Conservation (phyloP, 2,888 invertebrate species). For the Melanotus villosus region DNA sequence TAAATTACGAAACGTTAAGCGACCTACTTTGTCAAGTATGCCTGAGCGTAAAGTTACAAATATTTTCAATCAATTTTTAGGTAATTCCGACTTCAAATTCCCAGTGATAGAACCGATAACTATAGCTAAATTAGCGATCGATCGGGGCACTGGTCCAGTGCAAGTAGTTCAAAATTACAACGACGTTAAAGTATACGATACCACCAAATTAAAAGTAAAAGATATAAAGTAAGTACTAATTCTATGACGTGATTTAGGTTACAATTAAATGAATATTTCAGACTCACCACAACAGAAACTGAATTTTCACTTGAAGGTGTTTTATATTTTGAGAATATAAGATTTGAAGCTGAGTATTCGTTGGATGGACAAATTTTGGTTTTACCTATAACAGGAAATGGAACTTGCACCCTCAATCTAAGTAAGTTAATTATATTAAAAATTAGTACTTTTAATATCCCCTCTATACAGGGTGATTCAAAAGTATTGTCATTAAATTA, state of each 20-base stretch:
- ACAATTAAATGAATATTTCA: not conserved
- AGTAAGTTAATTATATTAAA: too few relatives aligned
- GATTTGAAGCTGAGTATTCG: constrained; percentile 77
- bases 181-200: constrained; percentile 75
- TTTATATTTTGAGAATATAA: constrained; percentile 71
- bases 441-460: too few relatives aligned
- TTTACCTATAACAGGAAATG: constrained; percentile 76
- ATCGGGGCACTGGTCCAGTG: constrained; percentile 74
- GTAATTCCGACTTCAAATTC: constrained; percentile 63
- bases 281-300: not conserved
- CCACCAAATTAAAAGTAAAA: constrained; percentile 72
- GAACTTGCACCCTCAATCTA: constrained; percentile 76
- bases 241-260: too few relatives aligned
- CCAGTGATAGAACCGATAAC: constrained; percentile 70
- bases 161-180: constrained; percentile 77
- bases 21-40: too few relatives aligned
- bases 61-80: too few relatives aligned
- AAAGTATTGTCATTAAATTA: too few relatives aligned
- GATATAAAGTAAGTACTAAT: constrained; percentile 71
- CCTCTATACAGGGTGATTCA: too few relatives aligned
- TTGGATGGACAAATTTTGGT: constrained; percentile 77
- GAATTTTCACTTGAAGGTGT: constrained; percentile 65
- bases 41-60: too few relatives aligned
- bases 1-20: too few relatives aligned
- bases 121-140: constrained; percentile 66